Percentiles rank a stretch among this genome's conserved stretches.
phyloP scores from a whole-genome alignment of 2,888 invertebrate species.

The Portevinia maculata region DNA sequence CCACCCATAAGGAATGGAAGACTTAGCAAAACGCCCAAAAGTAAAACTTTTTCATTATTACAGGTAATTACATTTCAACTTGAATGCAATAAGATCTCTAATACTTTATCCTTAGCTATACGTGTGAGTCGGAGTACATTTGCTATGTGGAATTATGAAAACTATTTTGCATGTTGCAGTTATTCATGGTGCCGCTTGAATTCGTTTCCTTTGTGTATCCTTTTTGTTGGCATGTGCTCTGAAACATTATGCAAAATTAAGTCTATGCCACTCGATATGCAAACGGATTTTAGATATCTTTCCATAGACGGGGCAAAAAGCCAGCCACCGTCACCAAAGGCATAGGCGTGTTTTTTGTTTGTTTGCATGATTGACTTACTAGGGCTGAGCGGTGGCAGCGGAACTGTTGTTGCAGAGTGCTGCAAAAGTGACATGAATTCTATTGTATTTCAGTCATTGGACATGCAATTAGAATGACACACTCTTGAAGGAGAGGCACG shows the following conservation, averaged over 20 bases:
- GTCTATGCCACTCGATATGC: slow-evolving; percentile 63
- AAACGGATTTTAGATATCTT: slow-evolving; percentile 58
- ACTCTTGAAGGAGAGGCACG: slow-evolving; percentile 46
- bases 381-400: neutral
- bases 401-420: neutral
- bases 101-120: slow-evolving; percentile 22
- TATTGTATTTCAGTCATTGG: slow-evolving; percentile 49
- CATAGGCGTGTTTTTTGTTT: slow-evolving; percentile 14
- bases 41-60: slow-evolving; percentile 57
- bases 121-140: slow-evolving; percentile 3
- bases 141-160: slow-evolving; percentile 53
- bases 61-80: slow-evolving; percentile 60
- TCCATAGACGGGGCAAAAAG: slow-evolving; percentile 1
- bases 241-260: slow-evolving; percentile 59
- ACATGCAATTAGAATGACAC: slow-evolving; percentile 70
- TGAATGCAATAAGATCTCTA: slow-evolving; percentile 39
- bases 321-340: neutral
- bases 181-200: slow-evolving; percentile 42
- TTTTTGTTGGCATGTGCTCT: slow-evolving; percentile 27
- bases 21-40: slow-evolving; percentile 31
- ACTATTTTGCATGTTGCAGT: slow-evolving; percentile 59
- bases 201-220: slow-evolving; percentile 24
- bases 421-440: slow-evolving; percentile 40
- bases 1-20: slow-evolving; percentile 19
- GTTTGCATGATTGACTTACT: slow-evolving; percentile 56